phyloP scores from a whole-genome alignment of 2,797 vertebrate genomes.

The Fratercula arctica region DNA sequence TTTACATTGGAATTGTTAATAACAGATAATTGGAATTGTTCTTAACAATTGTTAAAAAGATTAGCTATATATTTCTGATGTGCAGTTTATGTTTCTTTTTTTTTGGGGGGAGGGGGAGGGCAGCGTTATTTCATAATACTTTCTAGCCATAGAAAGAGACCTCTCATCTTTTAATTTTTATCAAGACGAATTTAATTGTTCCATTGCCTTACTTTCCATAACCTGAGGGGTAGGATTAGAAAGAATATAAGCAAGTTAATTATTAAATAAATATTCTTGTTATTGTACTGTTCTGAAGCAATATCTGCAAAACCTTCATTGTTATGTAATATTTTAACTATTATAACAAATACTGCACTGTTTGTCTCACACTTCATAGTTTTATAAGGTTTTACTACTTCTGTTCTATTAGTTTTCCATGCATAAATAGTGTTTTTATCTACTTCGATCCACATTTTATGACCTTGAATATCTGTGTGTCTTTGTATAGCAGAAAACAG shows the following conservation, averaged over 20 bases:
- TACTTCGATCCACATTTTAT: not conserved
- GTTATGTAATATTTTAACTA: not conserved
- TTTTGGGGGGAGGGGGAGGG: accelerated
- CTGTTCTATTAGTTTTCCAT: not conserved
- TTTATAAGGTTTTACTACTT: not conserved
- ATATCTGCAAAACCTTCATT: not conserved
- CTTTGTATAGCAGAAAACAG: not conserved
- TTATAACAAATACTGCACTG: not conserved
- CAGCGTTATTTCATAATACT: not conserved
- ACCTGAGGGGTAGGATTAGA: not conserved
- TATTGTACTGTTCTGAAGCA: not conserved
- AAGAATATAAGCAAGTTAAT: not conserved
- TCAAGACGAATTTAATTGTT: not conserved
- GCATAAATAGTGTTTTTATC: not conserved
- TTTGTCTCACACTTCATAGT: not conserved
- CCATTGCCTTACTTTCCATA: not conserved
- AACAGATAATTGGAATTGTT: not conserved
- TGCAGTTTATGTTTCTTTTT: not conserved
- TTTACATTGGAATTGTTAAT: not conserved
- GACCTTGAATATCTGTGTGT: not conserved
- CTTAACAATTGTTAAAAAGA: not conserved
- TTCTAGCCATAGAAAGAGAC: not conserved
- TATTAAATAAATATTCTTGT: not conserved
- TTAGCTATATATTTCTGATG: not conserved
- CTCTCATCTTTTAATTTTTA: not conserved